A percentile compares a stretch with the other conserved stretches of the same genome.
These are phyloP conservation scores for Leptothorax acervorum DNA, from an alignment of 2,888 invertebrate genomes.

Conservation along the genomic window DNA sequence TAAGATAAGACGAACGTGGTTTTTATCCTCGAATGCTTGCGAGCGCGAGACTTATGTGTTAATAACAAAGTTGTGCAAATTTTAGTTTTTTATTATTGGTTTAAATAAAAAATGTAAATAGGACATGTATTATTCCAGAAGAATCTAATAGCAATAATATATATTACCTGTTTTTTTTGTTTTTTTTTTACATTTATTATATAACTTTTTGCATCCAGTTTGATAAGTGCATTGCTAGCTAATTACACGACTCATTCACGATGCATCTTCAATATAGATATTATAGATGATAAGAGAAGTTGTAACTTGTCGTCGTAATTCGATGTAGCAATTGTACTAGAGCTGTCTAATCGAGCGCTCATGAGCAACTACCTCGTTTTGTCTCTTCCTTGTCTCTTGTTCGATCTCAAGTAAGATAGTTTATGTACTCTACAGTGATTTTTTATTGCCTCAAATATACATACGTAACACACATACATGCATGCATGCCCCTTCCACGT, in stretches of 20 bases:
- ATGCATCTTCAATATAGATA: neutral
- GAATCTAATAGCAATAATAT: neutral
- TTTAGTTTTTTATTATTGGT: conserved; percentile 29
- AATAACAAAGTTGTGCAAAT: neutral
- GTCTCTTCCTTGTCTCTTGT: neutral
- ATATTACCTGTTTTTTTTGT: neutral
- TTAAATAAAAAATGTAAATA: neutral
- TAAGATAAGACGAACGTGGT: conserved; percentile 36
- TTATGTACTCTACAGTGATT: neutral
- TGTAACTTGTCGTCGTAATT: neutral
- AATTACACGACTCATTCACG: neutral
- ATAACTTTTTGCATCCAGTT: neutral
- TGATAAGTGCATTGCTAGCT: conserved; percentile 38
- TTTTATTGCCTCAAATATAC: neutral
- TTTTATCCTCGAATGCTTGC: conserved; percentile 20
- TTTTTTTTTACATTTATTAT: conserved; percentile 11
- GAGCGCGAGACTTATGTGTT: neutral
- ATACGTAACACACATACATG: neutral
- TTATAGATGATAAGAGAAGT: neutral
- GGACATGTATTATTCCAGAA: neutral
- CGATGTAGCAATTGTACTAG: neutral
- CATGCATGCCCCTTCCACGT: no score
- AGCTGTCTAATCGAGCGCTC: neutral
- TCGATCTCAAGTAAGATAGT: neutral
- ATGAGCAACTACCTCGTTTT: neutral